Evolutionary conservation across 2,797 vertebrate species (phyloP).

Genomic region (Limnodromus scolopaceus): DNA sequence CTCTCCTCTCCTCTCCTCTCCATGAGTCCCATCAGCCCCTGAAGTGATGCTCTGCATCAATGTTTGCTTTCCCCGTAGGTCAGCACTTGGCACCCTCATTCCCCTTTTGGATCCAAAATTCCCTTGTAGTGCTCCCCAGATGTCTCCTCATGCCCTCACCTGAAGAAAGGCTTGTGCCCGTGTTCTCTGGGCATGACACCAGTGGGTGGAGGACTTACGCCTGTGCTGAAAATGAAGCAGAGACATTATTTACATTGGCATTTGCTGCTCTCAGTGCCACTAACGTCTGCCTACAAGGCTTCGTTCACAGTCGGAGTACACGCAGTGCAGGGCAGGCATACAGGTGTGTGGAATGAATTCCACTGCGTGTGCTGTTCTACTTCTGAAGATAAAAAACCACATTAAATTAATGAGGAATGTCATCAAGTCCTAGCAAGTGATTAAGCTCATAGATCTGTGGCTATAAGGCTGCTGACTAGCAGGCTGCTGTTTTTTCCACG

Average conservation of each 20-base stretch:
- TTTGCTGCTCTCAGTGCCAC: not conserved
- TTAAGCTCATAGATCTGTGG: not conserved
- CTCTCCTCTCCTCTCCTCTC: not conserved
- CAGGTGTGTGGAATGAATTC: conserved; percentile 20
- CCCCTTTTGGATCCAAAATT: not conserved
- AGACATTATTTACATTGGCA: not conserved
- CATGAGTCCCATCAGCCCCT: not conserved
- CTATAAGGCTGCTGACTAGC: not conserved
- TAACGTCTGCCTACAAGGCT: not conserved
- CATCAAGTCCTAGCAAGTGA: not conserved
- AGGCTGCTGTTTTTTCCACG: not conserved
- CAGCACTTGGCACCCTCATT: not conserved
- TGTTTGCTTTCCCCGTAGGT: not conserved
- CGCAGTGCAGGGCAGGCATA: not conserved
- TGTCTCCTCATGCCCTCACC: not conserved
- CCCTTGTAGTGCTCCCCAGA: not conserved
- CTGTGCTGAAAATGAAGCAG: not conserved
- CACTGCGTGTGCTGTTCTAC: not conserved
- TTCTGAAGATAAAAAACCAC: conserved; percentile 11
- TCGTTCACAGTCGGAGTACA: not conserved
- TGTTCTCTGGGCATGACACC: not conserved
- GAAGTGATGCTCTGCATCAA: not conserved
- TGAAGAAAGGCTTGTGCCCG: not conserved
- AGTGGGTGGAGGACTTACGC: not conserved
- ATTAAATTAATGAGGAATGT: not conserved